Conservation (phyloP, 2,113 vertebrate genomes). For the Pseudorhombus dupliciocellatus region DNA sequence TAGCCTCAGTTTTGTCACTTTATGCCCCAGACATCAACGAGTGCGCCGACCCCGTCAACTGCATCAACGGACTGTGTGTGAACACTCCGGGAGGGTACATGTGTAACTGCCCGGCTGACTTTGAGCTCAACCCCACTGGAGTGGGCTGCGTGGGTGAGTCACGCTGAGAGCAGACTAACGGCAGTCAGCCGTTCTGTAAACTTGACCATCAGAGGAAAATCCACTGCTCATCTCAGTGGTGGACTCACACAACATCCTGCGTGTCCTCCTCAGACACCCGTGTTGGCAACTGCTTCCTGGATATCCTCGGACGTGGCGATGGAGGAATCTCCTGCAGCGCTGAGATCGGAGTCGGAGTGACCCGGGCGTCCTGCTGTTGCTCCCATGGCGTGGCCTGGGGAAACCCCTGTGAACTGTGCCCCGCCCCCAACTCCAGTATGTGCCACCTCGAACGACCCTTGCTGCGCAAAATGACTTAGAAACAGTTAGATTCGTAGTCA, state of each 20-base stretch:
- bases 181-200: too few relatives aligned
- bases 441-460: slow-evolving; percentile 3
- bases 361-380: slow-evolving; percentile 92
- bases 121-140: slow-evolving; percentile 91
- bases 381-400: slow-evolving; percentile 92
- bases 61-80: slow-evolving; percentile 92
- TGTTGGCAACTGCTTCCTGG: slow-evolving; percentile 92
- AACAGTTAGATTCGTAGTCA: neutral
- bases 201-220: too few relatives aligned
- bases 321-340: slow-evolving; percentile 90
- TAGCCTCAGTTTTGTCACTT: neutral
- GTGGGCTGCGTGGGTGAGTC: slow-evolving; percentile 94
- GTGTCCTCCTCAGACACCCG: slow-evolving; percentile 82
- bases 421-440: slow-evolving; percentile 89
- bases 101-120: slow-evolving; percentile 93
- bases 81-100: slow-evolving; percentile 92
- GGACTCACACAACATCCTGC: neutral
- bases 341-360: slow-evolving; percentile 90
- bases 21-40: slow-evolving; percentile 88
- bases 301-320: slow-evolving; percentile 86
- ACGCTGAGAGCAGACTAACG: neutral
- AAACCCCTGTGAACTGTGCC: slow-evolving; percentile 93
- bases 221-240: neutral
- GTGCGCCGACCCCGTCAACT: slow-evolving; percentile 92
- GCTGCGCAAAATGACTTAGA: too few relatives aligned